These are phyloP conservation scores for Acrocephalus scirpaceus DNA, from an alignment of 2,797 vertebrate species.

Conservation along the genomic window DNA sequence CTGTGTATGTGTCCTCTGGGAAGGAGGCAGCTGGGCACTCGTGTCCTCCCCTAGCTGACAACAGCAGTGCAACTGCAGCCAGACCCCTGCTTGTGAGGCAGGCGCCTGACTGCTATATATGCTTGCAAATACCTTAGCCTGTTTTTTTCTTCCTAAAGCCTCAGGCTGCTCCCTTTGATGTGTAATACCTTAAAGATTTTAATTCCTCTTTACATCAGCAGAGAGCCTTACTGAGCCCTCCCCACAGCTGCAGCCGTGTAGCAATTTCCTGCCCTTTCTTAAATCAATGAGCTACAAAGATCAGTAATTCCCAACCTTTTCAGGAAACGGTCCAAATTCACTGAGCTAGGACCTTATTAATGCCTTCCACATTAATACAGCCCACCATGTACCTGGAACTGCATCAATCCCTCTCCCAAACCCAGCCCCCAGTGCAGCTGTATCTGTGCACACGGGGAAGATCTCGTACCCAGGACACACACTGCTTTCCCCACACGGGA, in stretches of 20 bases:
- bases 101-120: slow-evolving; percentile 40
- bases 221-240: slow-evolving; percentile 52
- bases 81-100: slow-evolving; percentile 23
- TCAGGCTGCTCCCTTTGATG: slow-evolving; percentile 37
- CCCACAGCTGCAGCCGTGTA: slow-evolving; percentile 41
- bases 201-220: slow-evolving; percentile 69
- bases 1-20: not conserved
- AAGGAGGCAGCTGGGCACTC: not conserved
- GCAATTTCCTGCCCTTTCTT: slow-evolving; percentile 69
- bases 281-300: slow-evolving; percentile 67
- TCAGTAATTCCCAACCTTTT: slow-evolving; percentile 59
- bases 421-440: not conserved
- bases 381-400: slow-evolving; percentile 57
- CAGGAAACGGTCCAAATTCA: slow-evolving; percentile 53
- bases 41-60: not conserved
- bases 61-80: slow-evolving; percentile 36
- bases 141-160: slow-evolving; percentile 31
- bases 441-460: not conserved
- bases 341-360: slow-evolving; percentile 49
- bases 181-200: slow-evolving; percentile 70
- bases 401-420: slow-evolving; percentile 18
- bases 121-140: slow-evolving; percentile 28
- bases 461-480: not conserved
- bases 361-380: slow-evolving; percentile 31
- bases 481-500: not conserved